These are phyloP conservation scores for Astreopora myriophthalma DNA, from an alignment of 64 coral and sea anemone genomes.

Conservation along the genomic window DNA sequence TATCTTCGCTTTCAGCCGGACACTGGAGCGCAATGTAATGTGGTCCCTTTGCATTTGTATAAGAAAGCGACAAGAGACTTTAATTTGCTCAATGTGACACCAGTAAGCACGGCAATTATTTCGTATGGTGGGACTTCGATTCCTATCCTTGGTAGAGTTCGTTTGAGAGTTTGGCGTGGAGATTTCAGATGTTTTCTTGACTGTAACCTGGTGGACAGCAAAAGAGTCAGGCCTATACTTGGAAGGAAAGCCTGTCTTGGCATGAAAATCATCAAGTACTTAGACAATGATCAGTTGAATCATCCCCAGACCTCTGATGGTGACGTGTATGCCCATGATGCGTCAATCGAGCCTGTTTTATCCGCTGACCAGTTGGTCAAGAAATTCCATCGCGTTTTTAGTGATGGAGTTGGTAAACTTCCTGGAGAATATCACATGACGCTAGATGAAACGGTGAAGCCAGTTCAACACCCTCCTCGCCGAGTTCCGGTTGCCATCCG, in stretches of 20 bases:
- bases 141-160: not conserved
- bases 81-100: slow-evolving; percentile 19
- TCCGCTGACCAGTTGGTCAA: slow-evolving; percentile 47
- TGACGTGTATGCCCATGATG: slow-evolving; percentile 32
- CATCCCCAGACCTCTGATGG: slow-evolving; percentile 9
- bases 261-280: slow-evolving; percentile 49
- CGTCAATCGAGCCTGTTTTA: not conserved
- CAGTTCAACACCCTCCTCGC: not conserved
- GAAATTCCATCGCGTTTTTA: slow-evolving; percentile 36
- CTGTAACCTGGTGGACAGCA: slow-evolving; percentile 47
- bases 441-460: not conserved
- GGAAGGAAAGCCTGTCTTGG: slow-evolving; percentile 23
- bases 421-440: slow-evolving; percentile 42
- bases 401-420: slow-evolving; percentile 63
- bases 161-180: slow-evolving; percentile 4
- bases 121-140: slow-evolving; percentile 62
- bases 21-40: slow-evolving; percentile 71
- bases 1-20: slow-evolving; percentile 1
- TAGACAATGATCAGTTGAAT: slow-evolving; percentile 27
- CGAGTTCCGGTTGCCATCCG: slow-evolving; percentile 27
- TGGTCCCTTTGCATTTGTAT: slow-evolving; percentile 62
- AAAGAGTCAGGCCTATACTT: slow-evolving; percentile 25
- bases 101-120: not conserved
- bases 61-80: slow-evolving; percentile 29
- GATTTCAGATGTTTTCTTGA: slow-evolving; percentile 42